phyloP scores from a whole-genome alignment of 2,888 invertebrate genomes.

The Seira sanloemensis region DNA sequence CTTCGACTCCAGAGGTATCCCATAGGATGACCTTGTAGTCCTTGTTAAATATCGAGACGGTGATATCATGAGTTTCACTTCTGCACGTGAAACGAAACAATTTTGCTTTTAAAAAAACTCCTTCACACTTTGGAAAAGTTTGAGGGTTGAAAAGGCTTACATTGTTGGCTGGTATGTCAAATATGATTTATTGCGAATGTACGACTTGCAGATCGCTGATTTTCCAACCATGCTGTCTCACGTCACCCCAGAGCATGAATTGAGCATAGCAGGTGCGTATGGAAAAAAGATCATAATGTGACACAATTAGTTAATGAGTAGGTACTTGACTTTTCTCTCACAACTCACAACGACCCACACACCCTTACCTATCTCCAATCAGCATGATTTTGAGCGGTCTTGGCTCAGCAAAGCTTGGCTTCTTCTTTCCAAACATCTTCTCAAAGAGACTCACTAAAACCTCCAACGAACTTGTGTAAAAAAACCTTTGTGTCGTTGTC shows the following conservation, averaged over 20 bases:
- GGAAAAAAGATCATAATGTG: no score
- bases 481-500: no score
- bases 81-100: slow-evolving; percentile 9
- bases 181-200: slow-evolving; percentile 29
- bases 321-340: background rate
- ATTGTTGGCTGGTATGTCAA: slow-evolving; percentile 50
- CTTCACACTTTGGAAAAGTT: no score
- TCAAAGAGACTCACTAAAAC: no score
- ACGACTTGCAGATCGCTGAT: slow-evolving; percentile 48
- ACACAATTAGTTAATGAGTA: no score
- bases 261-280: background rate
- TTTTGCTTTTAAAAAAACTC: background rate
- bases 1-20: slow-evolving; percentile 94
- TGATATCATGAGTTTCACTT: slow-evolving; percentile 55
- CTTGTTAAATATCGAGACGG: slow-evolving; percentile 18
- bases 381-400: slow-evolving; percentile 39
- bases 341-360: slow-evolving; percentile 8
- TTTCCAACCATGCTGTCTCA: slow-evolving; percentile 54
- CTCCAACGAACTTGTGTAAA: no score
- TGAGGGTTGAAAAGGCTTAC: slow-evolving; percentile 24
- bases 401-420: background rate
- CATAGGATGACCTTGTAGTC: slow-evolving; percentile 78
- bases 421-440: background rate
- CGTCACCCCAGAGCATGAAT: background rate
- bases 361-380: slow-evolving; percentile 53